Evolutionary conservation across 2,797 vertebrate species (phyloP).

Genomic region (Trachurus trachurus): DNA sequence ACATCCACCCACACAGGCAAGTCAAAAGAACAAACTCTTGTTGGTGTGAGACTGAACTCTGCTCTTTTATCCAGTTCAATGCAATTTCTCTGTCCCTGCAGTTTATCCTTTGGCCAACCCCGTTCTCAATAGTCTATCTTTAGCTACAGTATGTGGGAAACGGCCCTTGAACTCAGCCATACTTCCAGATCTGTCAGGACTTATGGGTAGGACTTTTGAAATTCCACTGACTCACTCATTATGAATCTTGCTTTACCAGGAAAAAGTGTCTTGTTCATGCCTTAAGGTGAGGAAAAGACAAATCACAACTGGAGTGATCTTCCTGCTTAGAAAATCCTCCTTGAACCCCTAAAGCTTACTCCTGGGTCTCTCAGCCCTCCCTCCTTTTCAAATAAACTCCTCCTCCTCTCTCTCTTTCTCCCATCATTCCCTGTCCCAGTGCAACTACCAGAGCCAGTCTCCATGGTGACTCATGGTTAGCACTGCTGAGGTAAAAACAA

Average conservation of each 20-base stretch:
- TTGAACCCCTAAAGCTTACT: not conserved
- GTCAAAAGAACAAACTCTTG: not conserved
- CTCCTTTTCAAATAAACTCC: constrained; percentile 19
- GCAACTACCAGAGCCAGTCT: constrained; percentile 69
- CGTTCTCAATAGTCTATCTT: not conserved
- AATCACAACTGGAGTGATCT: no score
- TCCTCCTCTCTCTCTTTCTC: constrained; percentile 38
- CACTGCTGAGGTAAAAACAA: constrained; percentile 75
- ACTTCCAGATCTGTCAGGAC: not conserved
- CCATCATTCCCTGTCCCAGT: constrained; percentile 46
- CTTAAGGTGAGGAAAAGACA: no score
- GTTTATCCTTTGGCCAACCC: not conserved
- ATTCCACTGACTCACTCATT: not conserved
- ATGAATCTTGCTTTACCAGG: not conserved
- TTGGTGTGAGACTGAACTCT: not conserved
- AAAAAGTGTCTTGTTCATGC: not conserved
- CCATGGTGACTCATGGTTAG: constrained; percentile 76
- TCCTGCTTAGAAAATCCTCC: constrained; percentile 17
- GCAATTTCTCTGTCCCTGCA: not conserved
- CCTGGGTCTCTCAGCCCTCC: constrained; percentile 12
- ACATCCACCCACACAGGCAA: constrained; percentile 9
- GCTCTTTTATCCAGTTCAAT: not conserved
- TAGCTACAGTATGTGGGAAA: not conserved
- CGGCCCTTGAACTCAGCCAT: not conserved
- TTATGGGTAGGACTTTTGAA: not conserved